Conservation (phyloP, 1,140 invertebrate genomes). For the Sesamia nonagrioides region DNA sequence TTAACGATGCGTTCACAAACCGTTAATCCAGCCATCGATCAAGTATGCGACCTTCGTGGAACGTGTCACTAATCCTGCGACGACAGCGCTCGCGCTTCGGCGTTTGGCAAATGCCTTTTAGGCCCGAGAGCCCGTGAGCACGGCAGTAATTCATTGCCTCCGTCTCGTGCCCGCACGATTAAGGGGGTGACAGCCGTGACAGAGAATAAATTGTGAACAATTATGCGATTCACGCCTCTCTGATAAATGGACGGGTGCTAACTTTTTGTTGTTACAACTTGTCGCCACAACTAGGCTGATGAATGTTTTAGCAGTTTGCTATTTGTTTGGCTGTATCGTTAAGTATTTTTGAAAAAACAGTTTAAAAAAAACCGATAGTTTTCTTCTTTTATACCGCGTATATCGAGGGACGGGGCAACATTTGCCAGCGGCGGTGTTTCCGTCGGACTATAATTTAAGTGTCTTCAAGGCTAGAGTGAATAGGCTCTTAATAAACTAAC, state of each 20-base stretch:
- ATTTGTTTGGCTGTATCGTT: not conserved
- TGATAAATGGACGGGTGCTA: constrained; percentile 34
- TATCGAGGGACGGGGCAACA: too few species aligned
- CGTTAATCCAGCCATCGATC: constrained; percentile 70
- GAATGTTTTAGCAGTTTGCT: not conserved
- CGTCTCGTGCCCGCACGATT: constrained; percentile 66
- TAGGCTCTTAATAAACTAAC: too few species aligned
- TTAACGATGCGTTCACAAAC: constrained; percentile 42
- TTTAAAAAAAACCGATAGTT: too few species aligned
- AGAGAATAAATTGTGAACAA: constrained; percentile 76
- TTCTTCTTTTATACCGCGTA: too few species aligned
- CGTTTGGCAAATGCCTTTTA: constrained; percentile 63
- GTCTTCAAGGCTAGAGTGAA: too few species aligned
- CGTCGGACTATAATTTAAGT: too few species aligned
- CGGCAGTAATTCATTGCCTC: constrained; percentile 65
- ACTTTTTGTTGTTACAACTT: constrained; percentile 35
- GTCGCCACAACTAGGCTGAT: constrained; percentile 15
- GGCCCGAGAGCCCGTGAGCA: not conserved
- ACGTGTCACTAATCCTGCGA: constrained; percentile 74
- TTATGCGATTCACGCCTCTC: constrained; percentile 59
- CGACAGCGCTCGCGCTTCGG: constrained; percentile 65
- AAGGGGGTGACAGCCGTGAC: constrained; percentile 75
- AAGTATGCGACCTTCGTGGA: constrained; percentile 71
- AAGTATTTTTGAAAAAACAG: not conserved
- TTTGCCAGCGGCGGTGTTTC: too few species aligned